Conservation (phyloP, 2,113 vertebrate genomes). For the Nothobranchius kuhntae region DNA sequence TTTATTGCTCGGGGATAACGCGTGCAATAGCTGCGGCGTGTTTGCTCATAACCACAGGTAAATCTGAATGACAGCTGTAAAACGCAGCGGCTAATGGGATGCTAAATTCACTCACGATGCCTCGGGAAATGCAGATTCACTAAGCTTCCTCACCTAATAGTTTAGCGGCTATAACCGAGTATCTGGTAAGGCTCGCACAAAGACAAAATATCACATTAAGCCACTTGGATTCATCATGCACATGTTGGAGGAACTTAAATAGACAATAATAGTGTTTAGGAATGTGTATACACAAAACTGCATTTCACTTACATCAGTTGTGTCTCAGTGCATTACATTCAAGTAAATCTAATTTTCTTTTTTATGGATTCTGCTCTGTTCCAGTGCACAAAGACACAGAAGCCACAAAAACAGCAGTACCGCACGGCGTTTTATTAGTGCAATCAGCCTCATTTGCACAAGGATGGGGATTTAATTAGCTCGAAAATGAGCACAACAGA, state of each 20-base stretch:
- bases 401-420: background rate
- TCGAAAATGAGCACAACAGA: slow-evolving; percentile 19
- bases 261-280: slow-evolving; percentile 18
- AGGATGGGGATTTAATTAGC: slow-evolving; percentile 30
- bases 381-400: background rate
- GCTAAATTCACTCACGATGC: slow-evolving; percentile 52
- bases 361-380: slow-evolving; percentile 5
- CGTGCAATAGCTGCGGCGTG: slow-evolving; percentile 64
- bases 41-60: slow-evolving; percentile 76
- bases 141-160: slow-evolving; percentile 59
- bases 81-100: slow-evolving; percentile 66
- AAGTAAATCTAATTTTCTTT: background rate
- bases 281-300: slow-evolving; percentile 10
- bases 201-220: slow-evolving; percentile 42
- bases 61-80: slow-evolving; percentile 79
- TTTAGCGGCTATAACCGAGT: slow-evolving; percentile 56
- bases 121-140: slow-evolving; percentile 55
- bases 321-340: background rate
- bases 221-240: slow-evolving; percentile 5
- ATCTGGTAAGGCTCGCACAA: slow-evolving; percentile 53
- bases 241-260: background rate
- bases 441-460: slow-evolving; percentile 25
- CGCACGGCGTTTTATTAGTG: background rate
- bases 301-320: slow-evolving; percentile 12
- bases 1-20: slow-evolving; percentile 73